Evolutionary conservation across 2,113 vertebrate genomes (phyloP).

Genomic region (Oxyruncus cristatus): DNA sequence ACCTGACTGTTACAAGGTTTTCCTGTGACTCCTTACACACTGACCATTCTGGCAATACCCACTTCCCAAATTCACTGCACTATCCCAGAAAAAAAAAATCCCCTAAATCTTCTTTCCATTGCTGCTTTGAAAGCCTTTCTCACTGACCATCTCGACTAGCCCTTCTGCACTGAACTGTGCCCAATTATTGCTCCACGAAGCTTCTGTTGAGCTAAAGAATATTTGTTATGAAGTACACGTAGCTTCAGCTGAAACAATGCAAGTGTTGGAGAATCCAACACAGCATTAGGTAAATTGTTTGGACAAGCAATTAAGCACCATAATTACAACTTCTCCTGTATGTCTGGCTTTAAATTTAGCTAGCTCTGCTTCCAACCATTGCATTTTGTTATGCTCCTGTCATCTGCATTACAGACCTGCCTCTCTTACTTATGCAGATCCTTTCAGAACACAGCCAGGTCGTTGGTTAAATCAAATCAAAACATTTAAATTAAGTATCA

Average conservation of each 20-base stretch:
- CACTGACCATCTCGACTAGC: not conserved
- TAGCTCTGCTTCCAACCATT: not conserved
- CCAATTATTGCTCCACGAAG: not conserved
- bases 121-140: not conserved
- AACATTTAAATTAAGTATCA: conserved; percentile 15
- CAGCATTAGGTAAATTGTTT: not conserved
- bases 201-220: not conserved
- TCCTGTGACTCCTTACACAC: not conserved
- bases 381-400: not conserved
- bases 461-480: not conserved
- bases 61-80: not conserved
- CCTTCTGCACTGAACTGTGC: not conserved
- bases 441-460: not conserved
- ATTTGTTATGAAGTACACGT: not conserved
- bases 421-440: not conserved
- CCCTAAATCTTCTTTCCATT: not conserved
- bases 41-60: not conserved
- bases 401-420: not conserved
- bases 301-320: not conserved
- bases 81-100: not conserved
- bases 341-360: not conserved
- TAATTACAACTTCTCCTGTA: not conserved
- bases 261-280: not conserved
- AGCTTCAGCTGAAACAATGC: not conserved
- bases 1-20: not conserved